Base-by-base conservation (phyloP, 2,113 vertebrate genomes). In the Grammomys dolichurus region DNA sequence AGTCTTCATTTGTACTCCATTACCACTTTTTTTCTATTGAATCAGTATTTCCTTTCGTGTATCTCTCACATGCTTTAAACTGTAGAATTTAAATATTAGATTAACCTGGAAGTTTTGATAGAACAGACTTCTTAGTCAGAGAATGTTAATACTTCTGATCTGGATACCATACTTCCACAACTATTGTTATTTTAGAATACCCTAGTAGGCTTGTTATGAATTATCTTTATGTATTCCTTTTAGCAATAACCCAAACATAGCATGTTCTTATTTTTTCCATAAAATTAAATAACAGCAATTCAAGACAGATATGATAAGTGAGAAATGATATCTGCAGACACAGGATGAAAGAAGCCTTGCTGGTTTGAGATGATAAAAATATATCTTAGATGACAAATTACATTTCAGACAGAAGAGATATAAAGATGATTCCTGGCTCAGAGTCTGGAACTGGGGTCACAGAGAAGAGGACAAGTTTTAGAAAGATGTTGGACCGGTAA, bases 191-290 rank as follows among this genome's bases (percentile, higher is more conserved):
- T 75, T 93, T 89, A 60, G 51, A 56, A 40, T 69, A 24, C n/a
- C 67, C 51, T 85, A 69, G 11, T 87, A 84, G 73, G 0, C 16
- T 60, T 89, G 8, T 26, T n/a, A 43, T 13, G 10, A 67, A 33
- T 58, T 77, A 58, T 92, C 56, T 87, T 76, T 36, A 72, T 51
- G 5, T 12, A 65, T 96, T 90, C 3, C 33, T 78, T 58, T 96
- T 58, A 84, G 46, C 65, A 96, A 56, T 70, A 87, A 16, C 22
- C n/a, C 26, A 43, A 86, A 95, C 22, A 69, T 78, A 94, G 26
- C 58, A 82, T 58, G 36, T 92, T 48, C 72, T 91, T 73, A 90
- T 19, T 95, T 96, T 93, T 96, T 93, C 89, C 84, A 78, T 70
- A 51, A 43, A 77, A 76, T 93, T 84, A 97, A 87, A 91, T 26